Base-by-base conservation (phyloP, 2,113 vertebrate genomes). In the Gambusia affinis region DNA sequence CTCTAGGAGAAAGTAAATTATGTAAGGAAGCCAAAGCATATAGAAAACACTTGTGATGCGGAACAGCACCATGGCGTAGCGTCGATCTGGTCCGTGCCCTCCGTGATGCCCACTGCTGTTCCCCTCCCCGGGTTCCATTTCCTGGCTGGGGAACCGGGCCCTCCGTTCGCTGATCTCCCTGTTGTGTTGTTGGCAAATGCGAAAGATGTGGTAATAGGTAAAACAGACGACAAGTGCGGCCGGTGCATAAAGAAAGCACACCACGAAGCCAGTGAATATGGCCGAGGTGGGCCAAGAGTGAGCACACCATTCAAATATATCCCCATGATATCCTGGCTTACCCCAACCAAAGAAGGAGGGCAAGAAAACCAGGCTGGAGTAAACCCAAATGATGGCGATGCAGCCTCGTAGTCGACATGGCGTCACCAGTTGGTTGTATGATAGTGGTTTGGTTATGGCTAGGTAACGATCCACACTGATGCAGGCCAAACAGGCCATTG, bases 41-140 rank as follows among this genome's bases (percentile, higher is more conserved):
- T 99, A 99, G 93, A 99, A 99, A 51, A 99, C 97, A 0, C 97
- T 99, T 81, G 98, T 99, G 91, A 99, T 99, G 83, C 97, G 96
- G 84, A 99, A 98, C 64, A 99, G 90, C 77, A 99, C 97, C 96
- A 97, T 98, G 78, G 97, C 98, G 1, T 99, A 99, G 71, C 96
- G 96, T 24, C 96, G 94, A 70, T 99, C 98, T 0, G 97, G 97
- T 82, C 96, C 95, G 62, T 97, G 97, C 0, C 95, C 87, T 11
- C 92, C 78, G 0, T 91, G 96, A 72, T 92, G 80, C 8, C 91
- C 80, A 90, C 96, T 64, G 88, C 95, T 64, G 85, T 90, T 78
- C 5, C 97, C 98, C 70, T 96, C 96, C 0, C 94, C 93, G 28
- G 96, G 88, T 62, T 97, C 96, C 89, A 96, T 96, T 74, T 98